Conservation (phyloP, 1,140 invertebrate species). For the Zaprionus inermis region DNA sequence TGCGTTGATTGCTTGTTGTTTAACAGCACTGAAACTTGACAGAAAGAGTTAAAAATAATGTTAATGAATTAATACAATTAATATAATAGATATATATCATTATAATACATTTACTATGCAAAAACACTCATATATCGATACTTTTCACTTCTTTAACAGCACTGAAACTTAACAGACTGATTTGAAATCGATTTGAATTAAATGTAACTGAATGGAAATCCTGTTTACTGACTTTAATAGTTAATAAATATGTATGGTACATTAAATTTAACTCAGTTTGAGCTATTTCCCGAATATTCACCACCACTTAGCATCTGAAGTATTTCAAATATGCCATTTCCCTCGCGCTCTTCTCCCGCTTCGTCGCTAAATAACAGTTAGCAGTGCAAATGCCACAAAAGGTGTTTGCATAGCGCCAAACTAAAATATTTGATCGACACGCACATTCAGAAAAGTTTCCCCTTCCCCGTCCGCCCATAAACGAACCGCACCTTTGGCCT, state of each 20-base stretch:
- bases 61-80: too few relatives aligned
- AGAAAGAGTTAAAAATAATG: too few relatives aligned
- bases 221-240: not conserved
- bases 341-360: not conserved
- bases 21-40: not conserved
- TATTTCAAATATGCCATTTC: not conserved
- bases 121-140: too few relatives aligned
- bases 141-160: not conserved
- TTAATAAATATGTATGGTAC: not conserved
- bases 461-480: not conserved
- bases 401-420: constrained; percentile 78
- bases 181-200: not conserved
- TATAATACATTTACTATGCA: too few relatives aligned
- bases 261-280: not conserved
- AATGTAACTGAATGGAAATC: not conserved
- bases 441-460: constrained; percentile 55
- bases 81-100: too few relatives aligned
- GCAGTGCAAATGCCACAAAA: constrained; percentile 65
- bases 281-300: not conserved
- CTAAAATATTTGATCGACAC: constrained; percentile 79
- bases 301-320: constrained; percentile 1
- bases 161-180: not conserved
- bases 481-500: constrained; percentile 15
- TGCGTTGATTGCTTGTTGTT: not conserved
- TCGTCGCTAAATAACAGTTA: not conserved